Evolutionary conservation across 1,140 invertebrate species (phyloP), one percentile per base, ranked within the genome.

Genomic region (Lepidostoma basale): DNA sequence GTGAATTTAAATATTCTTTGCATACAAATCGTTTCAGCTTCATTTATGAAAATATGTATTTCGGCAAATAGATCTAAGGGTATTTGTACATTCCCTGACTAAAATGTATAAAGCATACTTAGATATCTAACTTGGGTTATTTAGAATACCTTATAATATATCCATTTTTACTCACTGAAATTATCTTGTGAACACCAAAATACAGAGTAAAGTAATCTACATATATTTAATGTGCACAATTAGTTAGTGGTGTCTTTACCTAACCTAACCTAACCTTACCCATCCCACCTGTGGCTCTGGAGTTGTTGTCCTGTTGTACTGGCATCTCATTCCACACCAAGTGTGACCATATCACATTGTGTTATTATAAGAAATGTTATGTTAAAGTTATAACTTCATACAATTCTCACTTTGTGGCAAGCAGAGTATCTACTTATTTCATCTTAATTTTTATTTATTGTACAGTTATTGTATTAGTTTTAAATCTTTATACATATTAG

Each of bases 381-480:
- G 39, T 52, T 54, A 54, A n/a, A n/a, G 39, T 52, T 54, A 54
- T 26, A n/a, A 26, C 49, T 47, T 49, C 44, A 47, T 23, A 63
- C 42, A 54, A 60, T 47, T 60, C 36, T 42, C 56, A 40, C 39
- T 40, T 54, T 65, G 47, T 65, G 47, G 39, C 42, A 25, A 71
- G 49, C 59, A 59, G 33, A 67, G 59, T 71, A 59, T 8, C 8
- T 40, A 66, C 63, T 49, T 72, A 52, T 72, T 72, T 63, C 40
- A 60, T 62, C 54, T 40, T 70, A 45, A 62, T 59, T 64, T 40
- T 69, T 69, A 69, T 69, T 73, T 69, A 69, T 69, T 73, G 71
- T 73, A 73, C 67, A 73, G 71, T 73, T 73, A 69, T 72, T 72
- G 56, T 40, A 72, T 68, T 73, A 69, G 47, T 63, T 62, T 54